These are phyloP conservation scores for Malurus cyaneus DNA, from an alignment of 2,113 vertebrate genomes.

Conservation along the genomic window DNA sequence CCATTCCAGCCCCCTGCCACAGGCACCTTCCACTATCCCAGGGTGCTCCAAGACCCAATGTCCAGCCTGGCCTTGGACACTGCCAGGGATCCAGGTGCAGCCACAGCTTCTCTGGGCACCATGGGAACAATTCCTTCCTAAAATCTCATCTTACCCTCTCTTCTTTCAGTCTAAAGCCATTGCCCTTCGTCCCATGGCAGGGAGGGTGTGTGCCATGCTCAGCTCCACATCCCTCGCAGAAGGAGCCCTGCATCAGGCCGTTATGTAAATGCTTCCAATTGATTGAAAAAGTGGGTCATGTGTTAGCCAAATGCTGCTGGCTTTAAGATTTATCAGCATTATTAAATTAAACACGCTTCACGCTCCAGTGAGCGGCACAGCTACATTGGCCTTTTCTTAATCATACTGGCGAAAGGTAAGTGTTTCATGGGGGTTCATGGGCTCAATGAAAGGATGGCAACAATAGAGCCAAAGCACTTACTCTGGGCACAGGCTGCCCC, in stretches of 20 bases:
- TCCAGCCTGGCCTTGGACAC: background rate
- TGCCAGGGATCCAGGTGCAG: background rate
- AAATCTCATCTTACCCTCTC: background rate
- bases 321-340: slow-evolving; percentile 85
- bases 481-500: background rate
- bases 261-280: slow-evolving; percentile 80
- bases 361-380: slow-evolving; percentile 76
- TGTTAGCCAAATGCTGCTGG: slow-evolving; percentile 81
- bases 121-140: background rate
- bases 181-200: background rate
- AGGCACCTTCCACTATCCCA: background rate
- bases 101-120: background rate
- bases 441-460: background rate
- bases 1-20: background rate
- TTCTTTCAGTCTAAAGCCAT: background rate
- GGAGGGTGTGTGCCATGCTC: background rate
- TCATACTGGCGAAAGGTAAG: slow-evolving; percentile 60
- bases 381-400: slow-evolving; percentile 77
- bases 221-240: background rate
- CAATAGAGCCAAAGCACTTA: background rate
- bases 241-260: slow-evolving; percentile 30
- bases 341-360: slow-evolving; percentile 96
- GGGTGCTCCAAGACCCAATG: background rate
- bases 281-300: slow-evolving; percentile 93
- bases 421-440: slow-evolving; percentile 25